Evolutionary conservation across 2,113 vertebrate genomes (phyloP).

Genomic region (Eurypyga helias): DNA sequence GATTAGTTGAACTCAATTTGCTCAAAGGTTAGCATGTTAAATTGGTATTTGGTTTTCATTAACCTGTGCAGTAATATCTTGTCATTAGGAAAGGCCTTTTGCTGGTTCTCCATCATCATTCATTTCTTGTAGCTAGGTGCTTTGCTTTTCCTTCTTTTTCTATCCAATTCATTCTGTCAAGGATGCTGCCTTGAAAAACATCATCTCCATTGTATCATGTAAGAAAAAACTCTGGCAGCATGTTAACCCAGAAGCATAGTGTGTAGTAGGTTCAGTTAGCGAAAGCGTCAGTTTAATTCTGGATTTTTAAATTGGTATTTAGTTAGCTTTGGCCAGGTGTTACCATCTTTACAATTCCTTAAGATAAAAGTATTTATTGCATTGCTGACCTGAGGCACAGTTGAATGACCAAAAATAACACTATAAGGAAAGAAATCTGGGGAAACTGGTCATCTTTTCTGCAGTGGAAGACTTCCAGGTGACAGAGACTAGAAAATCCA

Average conservation of each 20-base stretch:
- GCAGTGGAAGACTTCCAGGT: neutral
- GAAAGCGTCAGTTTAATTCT: neutral
- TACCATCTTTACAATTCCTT: neutral
- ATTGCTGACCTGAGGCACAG: neutral
- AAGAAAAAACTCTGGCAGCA: neutral
- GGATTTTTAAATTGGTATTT: neutral
- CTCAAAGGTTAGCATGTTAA: constrained; percentile 72
- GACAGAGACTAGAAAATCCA: neutral
- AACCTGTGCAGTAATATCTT: constrained; percentile 70
- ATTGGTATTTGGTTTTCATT: constrained; percentile 76
- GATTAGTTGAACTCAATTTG: constrained; percentile 76
- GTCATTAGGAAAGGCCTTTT: constrained; percentile 63
- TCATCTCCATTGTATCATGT: neutral
- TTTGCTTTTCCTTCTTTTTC: neutral
- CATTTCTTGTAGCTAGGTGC: constrained; percentile 50
- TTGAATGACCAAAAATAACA: neutral
- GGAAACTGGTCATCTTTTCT: neutral
- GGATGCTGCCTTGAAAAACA: neutral
- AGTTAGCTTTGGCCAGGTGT: neutral
- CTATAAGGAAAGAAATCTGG: neutral
- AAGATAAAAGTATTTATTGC: neutral
- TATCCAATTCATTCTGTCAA: neutral
- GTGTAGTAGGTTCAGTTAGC: neutral
- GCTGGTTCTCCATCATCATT: constrained; percentile 54
- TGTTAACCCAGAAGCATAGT: neutral